Evolutionary conservation across 2,888 invertebrate genomes (phyloP).

Genomic region (Nymphalis polychloros): DNA sequence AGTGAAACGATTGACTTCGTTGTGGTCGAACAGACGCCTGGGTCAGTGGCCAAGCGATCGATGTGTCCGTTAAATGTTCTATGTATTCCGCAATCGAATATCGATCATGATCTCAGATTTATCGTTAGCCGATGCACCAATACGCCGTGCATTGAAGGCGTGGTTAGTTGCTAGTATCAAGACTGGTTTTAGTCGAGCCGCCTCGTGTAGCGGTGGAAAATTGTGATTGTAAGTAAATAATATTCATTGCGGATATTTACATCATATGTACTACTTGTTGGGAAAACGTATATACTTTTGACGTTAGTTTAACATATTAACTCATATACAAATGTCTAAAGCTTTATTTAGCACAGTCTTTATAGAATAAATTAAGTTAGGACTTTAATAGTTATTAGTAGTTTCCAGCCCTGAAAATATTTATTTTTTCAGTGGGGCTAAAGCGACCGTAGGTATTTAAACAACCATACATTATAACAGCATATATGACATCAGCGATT

Average conservation of each 20-base stretch:
- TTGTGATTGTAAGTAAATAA: conserved; percentile 14
- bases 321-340: too few relatives aligned
- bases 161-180: conserved; percentile 54
- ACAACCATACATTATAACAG: conserved; percentile 15
- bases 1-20: conserved; percentile 40
- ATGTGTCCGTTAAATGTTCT: conserved; percentile 7
- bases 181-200: conserved; percentile 56
- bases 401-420: too few relatives aligned
- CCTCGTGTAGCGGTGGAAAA: conserved; percentile 30
- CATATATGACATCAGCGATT: conserved; percentile 33
- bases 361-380: too few relatives aligned
- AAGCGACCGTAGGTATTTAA: background rate
- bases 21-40: conserved; percentile 10
- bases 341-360: too few relatives aligned
- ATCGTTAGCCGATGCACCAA: conserved; percentile 15
- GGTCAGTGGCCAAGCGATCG: conserved; percentile 15
- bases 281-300: background rate
- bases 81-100: conserved; percentile 12
- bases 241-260: conserved; percentile 14
- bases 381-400: too few relatives aligned
- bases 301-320: background rate
- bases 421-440: too few relatives aligned
- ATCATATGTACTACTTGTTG: conserved; percentile 7
- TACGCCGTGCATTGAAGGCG: conserved; percentile 47
- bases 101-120: conserved; percentile 14